These are phyloP conservation scores for Zoanthus solanderi DNA, from an alignment of 92 coral and sea anemone species.

Conservation along the genomic window DNA sequence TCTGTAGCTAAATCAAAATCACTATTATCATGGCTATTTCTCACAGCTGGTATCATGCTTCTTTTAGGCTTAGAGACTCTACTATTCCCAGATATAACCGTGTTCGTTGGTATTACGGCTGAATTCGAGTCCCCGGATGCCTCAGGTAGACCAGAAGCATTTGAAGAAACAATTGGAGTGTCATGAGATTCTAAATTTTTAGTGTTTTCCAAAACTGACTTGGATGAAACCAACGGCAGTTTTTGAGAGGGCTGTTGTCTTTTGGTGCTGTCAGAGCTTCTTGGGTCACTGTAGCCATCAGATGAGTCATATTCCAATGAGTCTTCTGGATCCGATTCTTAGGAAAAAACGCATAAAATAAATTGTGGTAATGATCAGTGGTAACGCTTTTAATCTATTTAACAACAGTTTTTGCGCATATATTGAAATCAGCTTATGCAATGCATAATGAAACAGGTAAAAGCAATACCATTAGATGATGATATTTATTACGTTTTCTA, in stretches of 20 bases:
- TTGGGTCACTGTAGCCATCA: neutral
- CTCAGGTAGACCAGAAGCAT: slow-evolving; percentile 15
- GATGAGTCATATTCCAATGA: slow-evolving; percentile 17
- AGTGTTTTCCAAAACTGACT: neutral
- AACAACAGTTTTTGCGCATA: too few relatives aligned
- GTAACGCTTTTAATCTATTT: too few relatives aligned
- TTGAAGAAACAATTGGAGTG: neutral
- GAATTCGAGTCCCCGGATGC: slow-evolving; percentile 49
- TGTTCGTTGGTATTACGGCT: neutral
- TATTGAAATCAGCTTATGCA: too few relatives aligned
- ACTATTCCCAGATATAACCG: neutral
- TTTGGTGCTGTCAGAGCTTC: neutral
- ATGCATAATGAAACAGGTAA: too few relatives aligned
- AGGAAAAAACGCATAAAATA: neutral
- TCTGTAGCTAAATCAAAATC: slow-evolving; percentile 5
- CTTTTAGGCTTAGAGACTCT: slow-evolving; percentile 5
- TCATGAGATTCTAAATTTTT: neutral
- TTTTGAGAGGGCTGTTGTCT: neutral
- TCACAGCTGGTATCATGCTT: slow-evolving; percentile 16
- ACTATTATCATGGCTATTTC: neutral
- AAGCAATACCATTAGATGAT: too few relatives aligned
- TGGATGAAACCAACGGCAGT: neutral
- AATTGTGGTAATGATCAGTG: too few relatives aligned
- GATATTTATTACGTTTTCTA: too few relatives aligned
- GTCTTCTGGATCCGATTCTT: slow-evolving; percentile 29